Evolutionary conservation across 2,797 vertebrate species (phyloP), one percentile per base, ranked within the genome.

Genomic region (Coregonus ussuriensis): DNA sequence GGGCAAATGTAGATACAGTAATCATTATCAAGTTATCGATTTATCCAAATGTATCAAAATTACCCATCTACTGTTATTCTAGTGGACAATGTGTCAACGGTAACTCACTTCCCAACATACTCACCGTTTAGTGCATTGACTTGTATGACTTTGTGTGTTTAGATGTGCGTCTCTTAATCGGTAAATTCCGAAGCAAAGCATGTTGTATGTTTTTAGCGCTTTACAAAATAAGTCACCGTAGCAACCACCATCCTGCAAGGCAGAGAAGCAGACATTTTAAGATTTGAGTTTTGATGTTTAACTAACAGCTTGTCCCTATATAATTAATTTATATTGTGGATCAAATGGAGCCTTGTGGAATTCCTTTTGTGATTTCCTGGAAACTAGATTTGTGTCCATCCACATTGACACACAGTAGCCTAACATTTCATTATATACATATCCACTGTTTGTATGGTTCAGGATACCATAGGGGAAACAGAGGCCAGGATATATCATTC

Each of bases 101-200:
- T n/a, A 54, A 51, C 35, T 1, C 41, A 68, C 29, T 1, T 5
- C 21, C 6, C 25, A 52, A 18, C 6, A 1, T 16, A 82, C 96
- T 93, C 89, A 99, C 98, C 98, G 94, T 91, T 99, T 99, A n/a
- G 96, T 97, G 88, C 97, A 99, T 11, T 95, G 96, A 63, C 59
- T 63, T 86, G 94, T 97, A n/a, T 96, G 95, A 86, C 94, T 97
- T 29, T 96, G 95, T 31, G 91, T 69, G 79, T 93, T 96, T 78
- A 97, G 92, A 87, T 99, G 97, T 80, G 97, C 97, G 77, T 99
- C 98, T 91, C 98, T 93, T 89, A 99, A 91, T 78, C 98, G 96
- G 82, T 99, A 99, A 91, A 99, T 99, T 82, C 98, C 98, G 83
- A 99, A 99, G 92, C 98, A 99, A 90, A 99, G 92, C 98, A 99